phyloP scores from a whole-genome alignment of 2,113 vertebrate genomes.

The Ageneiosus marmoratus region DNA sequence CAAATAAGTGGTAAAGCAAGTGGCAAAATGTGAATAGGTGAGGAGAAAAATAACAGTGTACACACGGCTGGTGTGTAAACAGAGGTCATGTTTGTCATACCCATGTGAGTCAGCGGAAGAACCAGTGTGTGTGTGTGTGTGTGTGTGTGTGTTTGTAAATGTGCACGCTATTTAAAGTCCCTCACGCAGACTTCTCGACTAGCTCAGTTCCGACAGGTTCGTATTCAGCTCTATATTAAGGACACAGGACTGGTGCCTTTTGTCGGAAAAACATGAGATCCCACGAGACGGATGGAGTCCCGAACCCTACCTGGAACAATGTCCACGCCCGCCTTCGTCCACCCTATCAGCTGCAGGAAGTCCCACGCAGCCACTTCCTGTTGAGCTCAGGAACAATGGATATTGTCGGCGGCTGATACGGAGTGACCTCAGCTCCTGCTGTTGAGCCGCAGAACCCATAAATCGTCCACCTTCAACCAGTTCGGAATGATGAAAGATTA shows the following conservation, averaged over 20 bases:
- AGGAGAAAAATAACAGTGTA: constrained; percentile 4
- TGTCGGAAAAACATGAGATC: constrained; percentile 60
- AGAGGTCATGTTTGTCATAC: constrained; percentile 9
- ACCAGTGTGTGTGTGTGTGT: constrained; percentile 32
- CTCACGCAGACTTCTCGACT: constrained; percentile 45
- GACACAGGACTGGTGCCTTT: constrained; percentile 40
- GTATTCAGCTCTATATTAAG: constrained; percentile 60
- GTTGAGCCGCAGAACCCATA: constrained; percentile 64
- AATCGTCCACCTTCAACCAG: constrained; percentile 73
- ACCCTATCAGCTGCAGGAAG: constrained; percentile 75
- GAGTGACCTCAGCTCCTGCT: constrained; percentile 79
- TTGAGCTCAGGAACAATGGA: constrained; percentile 75
- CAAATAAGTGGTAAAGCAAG: not conserved
- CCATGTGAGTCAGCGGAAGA: constrained; percentile 1
- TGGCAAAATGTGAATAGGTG: constrained; percentile 13
- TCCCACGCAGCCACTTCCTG: constrained; percentile 75
- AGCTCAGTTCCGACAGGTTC: constrained; percentile 40
- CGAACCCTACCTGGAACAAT: constrained; percentile 67
- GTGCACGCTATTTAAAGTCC: constrained; percentile 31
- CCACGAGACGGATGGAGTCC: constrained; percentile 45
- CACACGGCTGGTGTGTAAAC: not conserved
- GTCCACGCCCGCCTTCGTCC: constrained; percentile 55
- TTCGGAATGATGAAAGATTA: constrained; percentile 68
- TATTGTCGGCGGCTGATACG: constrained; percentile 74
- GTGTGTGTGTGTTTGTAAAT: constrained; percentile 22